Percentiles rank a stretch among this genome's conserved stretches.
Conservation (phyloP, 2,113 vertebrate genomes). For the Nibea albiflora region DNA sequence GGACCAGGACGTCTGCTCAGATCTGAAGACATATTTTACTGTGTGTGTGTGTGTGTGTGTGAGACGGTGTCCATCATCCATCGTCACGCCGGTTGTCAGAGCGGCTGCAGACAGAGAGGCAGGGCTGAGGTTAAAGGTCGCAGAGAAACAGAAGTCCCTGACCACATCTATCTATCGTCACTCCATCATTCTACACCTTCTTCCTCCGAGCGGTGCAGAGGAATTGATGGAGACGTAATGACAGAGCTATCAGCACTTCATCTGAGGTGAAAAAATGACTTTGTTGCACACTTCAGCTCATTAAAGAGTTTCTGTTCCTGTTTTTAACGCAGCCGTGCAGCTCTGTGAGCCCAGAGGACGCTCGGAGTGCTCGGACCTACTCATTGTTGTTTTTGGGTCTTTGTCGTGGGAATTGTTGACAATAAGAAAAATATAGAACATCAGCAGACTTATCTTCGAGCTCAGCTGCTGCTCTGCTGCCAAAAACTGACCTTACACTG, state of each 20-base stretch:
- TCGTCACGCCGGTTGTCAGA: neutral
- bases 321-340: too few relatives aligned
- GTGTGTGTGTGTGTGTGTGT: neutral
- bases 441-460: neutral
- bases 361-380: too few relatives aligned
- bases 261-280: neutral
- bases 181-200: slow-evolving; percentile 57
- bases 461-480: neutral
- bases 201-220: slow-evolving; percentile 22
- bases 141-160: slow-evolving; percentile 69
- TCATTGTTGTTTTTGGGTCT: neutral
- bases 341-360: too few relatives aligned
- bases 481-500: neutral
- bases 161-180: slow-evolving; percentile 64
- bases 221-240: slow-evolving; percentile 11
- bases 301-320: neutral
- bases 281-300: neutral
- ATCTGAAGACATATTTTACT: slow-evolving; percentile 28
- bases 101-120: slow-evolving; percentile 40
- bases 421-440: neutral
- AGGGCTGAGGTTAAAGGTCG: slow-evolving; percentile 54
- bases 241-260: slow-evolving; percentile 48
- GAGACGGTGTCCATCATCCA: neutral
- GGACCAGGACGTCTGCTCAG: slow-evolving; percentile 21
- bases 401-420: neutral